Evolutionary conservation across 2,797 vertebrate genomes (phyloP).

Genomic region (Sus cebifrons): DNA sequence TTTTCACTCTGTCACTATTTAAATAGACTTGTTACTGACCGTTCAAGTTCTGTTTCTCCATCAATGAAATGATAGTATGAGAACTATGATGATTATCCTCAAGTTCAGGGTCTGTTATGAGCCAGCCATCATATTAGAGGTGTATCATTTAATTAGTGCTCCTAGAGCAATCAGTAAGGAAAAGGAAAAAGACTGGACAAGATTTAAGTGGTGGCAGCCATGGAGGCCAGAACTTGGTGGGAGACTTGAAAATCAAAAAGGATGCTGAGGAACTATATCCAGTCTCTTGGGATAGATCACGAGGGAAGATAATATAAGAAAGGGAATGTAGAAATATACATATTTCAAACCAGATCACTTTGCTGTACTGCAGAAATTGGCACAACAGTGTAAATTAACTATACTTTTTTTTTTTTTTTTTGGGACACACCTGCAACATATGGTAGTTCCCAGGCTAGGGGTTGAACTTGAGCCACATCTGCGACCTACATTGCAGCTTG

Average conservation of each 20-base stretch:
- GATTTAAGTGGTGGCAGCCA: neutral
- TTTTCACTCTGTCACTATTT: neutral
- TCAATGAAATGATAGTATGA: neutral
- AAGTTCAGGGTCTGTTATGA: neutral
- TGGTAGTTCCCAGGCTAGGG: too few species aligned
- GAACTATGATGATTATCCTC: neutral
- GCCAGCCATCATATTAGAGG: neutral
- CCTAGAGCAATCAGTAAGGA: neutral
- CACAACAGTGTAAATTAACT: too few species aligned
- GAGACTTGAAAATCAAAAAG: neutral
- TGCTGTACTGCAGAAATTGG: too few species aligned
- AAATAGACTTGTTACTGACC: neutral
- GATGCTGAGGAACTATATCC: neutral
- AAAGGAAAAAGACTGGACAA: neutral
- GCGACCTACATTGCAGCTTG: too few species aligned
- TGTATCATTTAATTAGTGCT: neutral
- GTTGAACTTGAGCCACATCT: too few species aligned
- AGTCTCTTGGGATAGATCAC: too few species aligned
- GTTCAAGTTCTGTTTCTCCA: neutral
- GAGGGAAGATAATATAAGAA: too few species aligned
- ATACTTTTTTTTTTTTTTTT: too few species aligned
- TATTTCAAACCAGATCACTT: too few species aligned
- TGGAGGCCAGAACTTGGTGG: neutral
- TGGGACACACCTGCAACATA: too few species aligned
- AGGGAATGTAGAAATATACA: too few species aligned